Base-by-base conservation (phyloP, 1,140 invertebrate species). In the Drosophila tani region DNA sequence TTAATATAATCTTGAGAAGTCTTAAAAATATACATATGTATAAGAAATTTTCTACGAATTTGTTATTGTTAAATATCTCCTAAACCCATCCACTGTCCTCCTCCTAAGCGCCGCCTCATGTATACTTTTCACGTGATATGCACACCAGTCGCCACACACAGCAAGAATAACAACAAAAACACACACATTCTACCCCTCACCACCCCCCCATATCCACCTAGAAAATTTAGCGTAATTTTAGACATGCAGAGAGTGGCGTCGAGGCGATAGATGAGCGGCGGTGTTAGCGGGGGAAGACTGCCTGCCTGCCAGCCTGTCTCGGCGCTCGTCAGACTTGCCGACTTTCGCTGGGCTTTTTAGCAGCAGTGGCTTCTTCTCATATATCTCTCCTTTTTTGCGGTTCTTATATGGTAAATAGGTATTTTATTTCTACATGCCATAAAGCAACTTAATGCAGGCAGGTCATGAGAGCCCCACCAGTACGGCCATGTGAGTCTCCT, bases 341-440 rank as follows among this genome's bases (percentile, higher is more conserved):
- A 73, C 49, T 77, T 83, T 88, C 65, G 68, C 50, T 71, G 45
- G 73, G 65, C 81, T 81, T 84, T 88, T 88, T 83, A 86, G 84
- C 80, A 78, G 51, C 15, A 6, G 38, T 83, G 69, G 69, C 12
- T 41, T 11, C 35, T 24, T 17, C 24, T 29, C 27, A 5, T 15
- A 38, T 40, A 14, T 19, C 50, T 53, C 38, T 65, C 32, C 62
- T 62, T 60, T 55, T 43, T 55, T 49, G 51, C 62, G 53, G 60
- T 57, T 73, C 15, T 56, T 69, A 73, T 77, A 83, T 87, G 84
- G 76, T 77, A 88, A 87, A 80, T 78, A 84, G 64, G 70, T 84
- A 87, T 87, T 81, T 75, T 60, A 57, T 51, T 67, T 62, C 68
- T 64, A 70, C 81, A 88, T 88, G 81, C 81, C 65, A 87, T 88